phyloP scores from a whole-genome alignment of 2,113 vertebrate genomes.

The Cisticola juncidis region DNA sequence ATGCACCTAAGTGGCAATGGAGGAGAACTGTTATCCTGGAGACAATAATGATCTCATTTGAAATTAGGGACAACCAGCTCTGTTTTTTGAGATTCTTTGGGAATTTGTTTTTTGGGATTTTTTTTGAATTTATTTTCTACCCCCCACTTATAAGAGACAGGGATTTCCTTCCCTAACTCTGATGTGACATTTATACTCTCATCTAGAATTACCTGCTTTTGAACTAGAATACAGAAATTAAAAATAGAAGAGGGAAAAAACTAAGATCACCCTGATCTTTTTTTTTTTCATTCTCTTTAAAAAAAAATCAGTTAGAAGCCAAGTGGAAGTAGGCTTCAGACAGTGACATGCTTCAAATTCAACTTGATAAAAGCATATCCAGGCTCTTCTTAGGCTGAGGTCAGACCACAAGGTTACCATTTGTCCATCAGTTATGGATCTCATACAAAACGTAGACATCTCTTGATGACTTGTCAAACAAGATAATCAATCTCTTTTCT shows the following conservation, averaged over 20 bases:
- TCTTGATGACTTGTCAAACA: not conserved
- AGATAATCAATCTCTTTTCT: not conserved
- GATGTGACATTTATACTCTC: not conserved
- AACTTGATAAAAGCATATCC: not conserved
- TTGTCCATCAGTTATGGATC: not conserved
- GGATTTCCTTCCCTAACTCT: not conserved
- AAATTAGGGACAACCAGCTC: not conserved
- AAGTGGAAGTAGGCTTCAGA: not conserved
- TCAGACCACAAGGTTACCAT: not conserved
- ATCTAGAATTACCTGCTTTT: not conserved
- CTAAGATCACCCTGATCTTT: rapidly evolving
- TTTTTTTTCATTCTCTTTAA: not conserved
- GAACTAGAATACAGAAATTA: not conserved
- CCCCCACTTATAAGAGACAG: not conserved
- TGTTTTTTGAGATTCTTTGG: not conserved
- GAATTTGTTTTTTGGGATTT: too few species aligned
- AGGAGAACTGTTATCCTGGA: not conserved
- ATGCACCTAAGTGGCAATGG: not conserved
- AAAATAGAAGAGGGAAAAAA: not conserved
- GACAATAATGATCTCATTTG: not conserved
- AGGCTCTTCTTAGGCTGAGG: rapidly evolving
- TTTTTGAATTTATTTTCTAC: too few species aligned
- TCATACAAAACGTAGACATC: not conserved
- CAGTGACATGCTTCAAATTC: not conserved
- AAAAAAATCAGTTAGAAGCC: not conserved